These are phyloP conservation scores for Mus pahari DNA, from an alignment of 2,113 vertebrate species.

Conservation along the genomic window DNA sequence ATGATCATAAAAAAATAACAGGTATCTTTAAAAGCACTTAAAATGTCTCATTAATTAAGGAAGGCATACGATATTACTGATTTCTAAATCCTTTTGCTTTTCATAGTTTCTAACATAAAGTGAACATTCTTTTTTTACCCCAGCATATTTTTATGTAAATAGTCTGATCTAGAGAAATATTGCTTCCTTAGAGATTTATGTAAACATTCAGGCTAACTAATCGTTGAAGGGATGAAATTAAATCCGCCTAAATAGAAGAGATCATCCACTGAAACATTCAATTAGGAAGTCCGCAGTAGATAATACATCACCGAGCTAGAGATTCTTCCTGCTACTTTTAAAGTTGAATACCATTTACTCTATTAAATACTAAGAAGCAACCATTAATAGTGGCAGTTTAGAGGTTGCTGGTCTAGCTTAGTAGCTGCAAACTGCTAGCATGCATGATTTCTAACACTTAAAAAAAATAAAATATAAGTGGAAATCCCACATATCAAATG, in stretches of 20 bases:
- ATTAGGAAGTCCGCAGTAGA: constrained; percentile 35
- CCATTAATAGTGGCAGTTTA: not conserved
- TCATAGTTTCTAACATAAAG: constrained; percentile 28
- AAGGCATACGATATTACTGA: constrained; percentile 4
- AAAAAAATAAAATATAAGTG: not conserved
- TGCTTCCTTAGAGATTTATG: constrained; percentile 61
- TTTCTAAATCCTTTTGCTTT: constrained; percentile 44
- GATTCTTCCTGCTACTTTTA: constrained; percentile 39
- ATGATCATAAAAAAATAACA: constrained; percentile 8
- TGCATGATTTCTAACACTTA: not conserved
- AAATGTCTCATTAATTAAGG: constrained; percentile 52
- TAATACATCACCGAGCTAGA: constrained; percentile 49
- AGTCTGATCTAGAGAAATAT: constrained; percentile 49
- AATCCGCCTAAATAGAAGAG: constrained; percentile 51
- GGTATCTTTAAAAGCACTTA: not conserved
- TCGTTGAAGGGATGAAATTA: constrained; percentile 48
- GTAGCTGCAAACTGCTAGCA: not conserved
- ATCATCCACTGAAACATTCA: constrained; percentile 60
- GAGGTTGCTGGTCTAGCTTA: not conserved
- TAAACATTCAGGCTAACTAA: constrained; percentile 50
- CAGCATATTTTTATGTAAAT: not conserved
- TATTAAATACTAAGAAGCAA: not conserved
- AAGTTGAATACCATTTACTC: constrained; percentile 18
- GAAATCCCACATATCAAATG: not conserved
- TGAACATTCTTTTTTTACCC: constrained; percentile 11